Conservation (phyloP, 2,113 vertebrate genomes). For the Arvicanthis niloticus region DNA sequence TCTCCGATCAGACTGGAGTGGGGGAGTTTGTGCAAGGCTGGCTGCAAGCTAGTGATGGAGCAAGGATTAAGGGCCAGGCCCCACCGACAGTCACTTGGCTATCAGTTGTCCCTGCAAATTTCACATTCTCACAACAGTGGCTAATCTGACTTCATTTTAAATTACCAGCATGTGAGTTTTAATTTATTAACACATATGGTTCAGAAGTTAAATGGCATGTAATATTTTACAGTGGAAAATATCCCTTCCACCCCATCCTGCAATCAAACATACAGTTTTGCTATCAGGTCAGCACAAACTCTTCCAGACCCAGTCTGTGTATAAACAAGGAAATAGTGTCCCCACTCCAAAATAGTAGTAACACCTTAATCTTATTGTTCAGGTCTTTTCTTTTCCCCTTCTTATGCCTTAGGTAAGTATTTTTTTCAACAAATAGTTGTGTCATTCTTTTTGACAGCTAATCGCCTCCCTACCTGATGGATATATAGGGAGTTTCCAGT, state of each 20-base stretch:
- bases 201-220: not conserved
- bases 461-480: not conserved
- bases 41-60: not conserved
- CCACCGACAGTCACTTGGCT: not conserved
- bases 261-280: not conserved
- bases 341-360: not conserved
- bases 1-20: not conserved
- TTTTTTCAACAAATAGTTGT: not conserved
- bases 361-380: not conserved
- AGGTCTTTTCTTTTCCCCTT: not conserved
- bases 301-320: not conserved
- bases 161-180: not conserved
- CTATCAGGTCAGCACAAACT: not conserved
- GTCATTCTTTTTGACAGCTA: constrained; percentile 15
- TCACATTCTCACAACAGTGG: not conserved
- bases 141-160: constrained; percentile 14
- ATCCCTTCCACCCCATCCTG: not conserved
- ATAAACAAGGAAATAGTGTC: not conserved
- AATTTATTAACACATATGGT: not conserved
- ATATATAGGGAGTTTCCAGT: not conserved
- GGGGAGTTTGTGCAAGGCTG: not conserved
- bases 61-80: not conserved
- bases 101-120: not conserved
- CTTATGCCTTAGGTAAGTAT: not conserved
- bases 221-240: not conserved